A percentile compares a stretch with the other conserved stretches of the same genome.
These are phyloP conservation scores for Chloromyia formosa DNA, from an alignment of 2,888 invertebrate species.

Conservation along the genomic window DNA sequence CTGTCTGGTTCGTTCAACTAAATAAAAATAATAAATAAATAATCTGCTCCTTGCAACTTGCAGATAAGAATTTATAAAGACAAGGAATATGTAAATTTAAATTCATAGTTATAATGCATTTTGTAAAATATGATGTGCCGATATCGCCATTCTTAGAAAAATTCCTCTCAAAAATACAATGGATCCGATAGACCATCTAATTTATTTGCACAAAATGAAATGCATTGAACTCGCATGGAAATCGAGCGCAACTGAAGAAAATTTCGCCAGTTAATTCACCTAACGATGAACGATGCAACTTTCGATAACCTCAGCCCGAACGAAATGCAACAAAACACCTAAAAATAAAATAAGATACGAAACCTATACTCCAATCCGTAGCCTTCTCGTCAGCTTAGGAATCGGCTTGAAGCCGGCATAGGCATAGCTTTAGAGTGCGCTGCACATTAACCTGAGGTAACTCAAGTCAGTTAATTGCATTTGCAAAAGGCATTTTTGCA, in stretches of 20 bases:
- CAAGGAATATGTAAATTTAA: too few species aligned
- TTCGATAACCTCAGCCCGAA: conserved; percentile 39
- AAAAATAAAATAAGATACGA: conserved; percentile 2
- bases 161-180: background rate
- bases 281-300: conserved; percentile 33
- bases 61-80: too few species aligned
- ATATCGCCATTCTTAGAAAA: too few species aligned
- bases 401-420: conserved; percentile 2
- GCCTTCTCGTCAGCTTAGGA: background rate
- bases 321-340: conserved; percentile 36
- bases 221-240: background rate
- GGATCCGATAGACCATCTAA: conserved; percentile 1
- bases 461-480: conserved; percentile 44
- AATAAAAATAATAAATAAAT: too few species aligned
- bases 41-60: too few species aligned
- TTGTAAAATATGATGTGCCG: too few species aligned
- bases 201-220: conserved; percentile 2
- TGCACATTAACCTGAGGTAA: conserved; percentile 44
- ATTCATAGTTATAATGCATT: too few species aligned
- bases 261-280: background rate
- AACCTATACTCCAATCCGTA: background rate
- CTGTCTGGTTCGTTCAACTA: too few species aligned
- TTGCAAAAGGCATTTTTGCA: conserved; percentile 43
- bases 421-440: conserved; percentile 17
- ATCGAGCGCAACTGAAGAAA: background rate